A percentile compares a stretch with the other conserved stretches of the same genome.
Conservation (phyloP, 2,113 vertebrate species). For the Equus quagga region DNA sequence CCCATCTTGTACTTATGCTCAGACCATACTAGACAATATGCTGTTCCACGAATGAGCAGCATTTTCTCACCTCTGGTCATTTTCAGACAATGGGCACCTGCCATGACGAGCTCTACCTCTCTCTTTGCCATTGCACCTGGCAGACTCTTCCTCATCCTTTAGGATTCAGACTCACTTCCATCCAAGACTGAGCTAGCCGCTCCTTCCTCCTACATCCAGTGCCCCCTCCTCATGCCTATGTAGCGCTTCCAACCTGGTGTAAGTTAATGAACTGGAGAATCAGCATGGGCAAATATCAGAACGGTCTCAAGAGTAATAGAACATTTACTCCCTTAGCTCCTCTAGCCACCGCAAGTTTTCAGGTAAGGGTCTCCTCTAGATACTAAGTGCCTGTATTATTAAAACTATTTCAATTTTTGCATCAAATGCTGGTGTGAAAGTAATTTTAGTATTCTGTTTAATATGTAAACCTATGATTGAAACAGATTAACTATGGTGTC, state of each 20-base stretch:
- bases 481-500: neutral
- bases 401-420: neutral
- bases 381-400: neutral
- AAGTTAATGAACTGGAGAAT: neutral
- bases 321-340: neutral
- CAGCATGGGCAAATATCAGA: neutral
- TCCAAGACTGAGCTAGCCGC: neutral
- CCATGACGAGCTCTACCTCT: neutral
- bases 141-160: neutral
- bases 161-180: neutral
- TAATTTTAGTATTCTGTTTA: neutral
- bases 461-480: neutral
- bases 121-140: neutral
- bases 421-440: neutral
- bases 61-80: neutral
- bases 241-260: neutral
- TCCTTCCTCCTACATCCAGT: too few relatives aligned
- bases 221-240: neutral
- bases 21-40: fast-evolving
- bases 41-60: neutral
- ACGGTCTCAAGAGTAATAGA: neutral
- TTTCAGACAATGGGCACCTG: neutral
- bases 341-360: neutral
- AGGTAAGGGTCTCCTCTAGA: neutral
- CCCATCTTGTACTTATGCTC: neutral